Base-by-base conservation (phyloP, 2,113 vertebrate species). In the Etheostoma cragini region DNA sequence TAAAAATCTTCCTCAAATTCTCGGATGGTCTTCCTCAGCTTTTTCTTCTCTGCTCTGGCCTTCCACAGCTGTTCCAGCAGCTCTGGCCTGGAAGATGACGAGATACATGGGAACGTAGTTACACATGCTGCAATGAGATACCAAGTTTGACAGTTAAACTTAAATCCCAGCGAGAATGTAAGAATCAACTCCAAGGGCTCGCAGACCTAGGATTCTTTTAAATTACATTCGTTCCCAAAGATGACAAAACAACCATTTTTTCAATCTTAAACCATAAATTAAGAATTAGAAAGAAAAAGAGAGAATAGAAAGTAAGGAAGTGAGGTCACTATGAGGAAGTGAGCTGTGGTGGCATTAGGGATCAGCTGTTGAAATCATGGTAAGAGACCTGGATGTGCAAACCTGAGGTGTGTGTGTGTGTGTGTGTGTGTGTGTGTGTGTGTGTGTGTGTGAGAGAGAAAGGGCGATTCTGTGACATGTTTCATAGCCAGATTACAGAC, bases 51-150 rank as follows among this genome's bases (percentile, higher is more conserved):
- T 87, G 97, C 96, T 95, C 97, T 95, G 88, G 97, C 95, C 92
- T 98, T 99, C 98, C 98, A 99, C 93, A 99, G 96, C 93, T 99
- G 98, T 92, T 98, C 98, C 94, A 99, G 86, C 90, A 99, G 96
- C 94, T 99, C 98, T 74, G 98, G 97, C 97, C 98, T 99, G 90
- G 67, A 91, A 89, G 85, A 80, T 19, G 96, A 93, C 70, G 91
- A 87, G 85, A 83, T 0, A 81, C 14, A 69, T 30, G 17, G 69
- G 45, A 38, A 60, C 14, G 8, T 10, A 17, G 71, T 64, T 60
- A 69, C 3, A 19, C 12, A 21, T 4, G 11, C 19, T 45, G 33
- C 1, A 1, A 35, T 26, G 3, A 42, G 38, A 11, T 42, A 10
- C 38, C 2, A 3, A 11, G 10, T 42, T 11, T 42, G 10, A 30